Base-by-base conservation (phyloP, 2,888 invertebrate species). In the Cephonodes hylas region DNA sequence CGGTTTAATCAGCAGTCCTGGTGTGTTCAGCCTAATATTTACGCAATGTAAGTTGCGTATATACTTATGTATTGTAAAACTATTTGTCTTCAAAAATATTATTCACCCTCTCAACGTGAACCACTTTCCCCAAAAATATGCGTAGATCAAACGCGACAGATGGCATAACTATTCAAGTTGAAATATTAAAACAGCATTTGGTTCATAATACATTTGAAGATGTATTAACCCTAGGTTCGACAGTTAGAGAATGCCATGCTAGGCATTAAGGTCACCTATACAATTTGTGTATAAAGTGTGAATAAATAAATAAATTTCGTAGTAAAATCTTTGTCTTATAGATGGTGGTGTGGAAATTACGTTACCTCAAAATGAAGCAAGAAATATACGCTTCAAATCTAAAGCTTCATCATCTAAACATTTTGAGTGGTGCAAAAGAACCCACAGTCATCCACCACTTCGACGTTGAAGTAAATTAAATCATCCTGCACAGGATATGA, bases 401-500 rank as follows among this genome's bases (percentile, higher is more conserved):
- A 13, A 7, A 13, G 7, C n/a, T n/a, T n/a, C n/a, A 6, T 46
- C 4, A 25, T 22, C 4, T 8, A 7, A 27, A n/a, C 46, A 48
- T 10, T 53, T 31, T 8, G 8, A 53, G 18, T 23, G 23, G 6
- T 23, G 25, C 18, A 53, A 53, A 53, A 53, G 46, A n/a, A 53
- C 2, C 10, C 15, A 53, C 7, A 45, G 8, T 31, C 13, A 22
- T 34, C 13, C 13, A 2, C 45, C 13, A 13, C 25, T 27, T 45
- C 44, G 23, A 22, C 3, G 45, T 38, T 20, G 3, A 53, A 60
- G 18, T 42, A 42, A 42, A 53, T 60, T 18, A 42, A 38, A 60
- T 53, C 38, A 38, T 46, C 46, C 13, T 38, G 38, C 15, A 42
- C 34, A 25, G 46, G 22, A 61, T 46, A 46, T 58, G 38, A 48